Percentiles rank a stretch among this genome's conserved stretches.
Evolutionary conservation across 2,797 vertebrate species (phyloP).

Genomic region (Cyclopterus lumpus): DNA sequence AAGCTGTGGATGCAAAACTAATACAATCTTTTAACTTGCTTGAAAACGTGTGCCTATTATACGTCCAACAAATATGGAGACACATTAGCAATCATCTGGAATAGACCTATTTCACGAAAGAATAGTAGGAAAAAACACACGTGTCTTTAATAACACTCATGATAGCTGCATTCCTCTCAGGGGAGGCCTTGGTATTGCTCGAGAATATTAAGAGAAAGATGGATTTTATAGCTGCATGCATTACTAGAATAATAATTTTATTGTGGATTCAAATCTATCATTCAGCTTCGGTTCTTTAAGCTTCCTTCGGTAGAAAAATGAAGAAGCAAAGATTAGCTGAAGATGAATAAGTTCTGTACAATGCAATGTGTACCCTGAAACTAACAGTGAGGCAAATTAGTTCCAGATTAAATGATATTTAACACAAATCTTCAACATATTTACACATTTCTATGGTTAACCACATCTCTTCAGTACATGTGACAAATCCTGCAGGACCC

Average conservation of each 20-base stretch:
- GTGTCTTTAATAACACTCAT: background rate
- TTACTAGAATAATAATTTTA: background rate
- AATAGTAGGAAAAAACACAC: background rate
- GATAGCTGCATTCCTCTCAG: background rate
- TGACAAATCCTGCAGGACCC: constrained; percentile 72
- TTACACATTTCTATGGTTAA: constrained; percentile 42
- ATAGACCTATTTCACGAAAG: background rate
- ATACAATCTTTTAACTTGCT: background rate
- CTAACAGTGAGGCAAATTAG: constrained; percentile 21
- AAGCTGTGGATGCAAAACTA: background rate
- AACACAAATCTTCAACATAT: constrained; percentile 38
- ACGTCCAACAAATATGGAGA: background rate
- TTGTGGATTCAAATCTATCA: constrained; percentile 19
- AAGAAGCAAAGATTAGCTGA: background rate
- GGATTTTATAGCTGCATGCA: background rate
- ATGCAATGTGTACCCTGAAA: constrained; percentile 11
- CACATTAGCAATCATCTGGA: background rate
- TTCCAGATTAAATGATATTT: constrained; percentile 27
- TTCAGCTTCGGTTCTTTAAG: constrained; percentile 3
- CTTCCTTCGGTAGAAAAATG: background rate
- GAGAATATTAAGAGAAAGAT: background rate
- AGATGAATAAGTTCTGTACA: background rate
- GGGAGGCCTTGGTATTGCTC: background rate
- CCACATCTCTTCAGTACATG: constrained; percentile 56
- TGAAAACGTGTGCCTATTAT: background rate